Percentiles rank a stretch among this genome's conserved stretches.
Evolutionary conservation across 2,888 invertebrate genomes (phyloP).

Genomic region (Charanyca ferruginea): DNA sequence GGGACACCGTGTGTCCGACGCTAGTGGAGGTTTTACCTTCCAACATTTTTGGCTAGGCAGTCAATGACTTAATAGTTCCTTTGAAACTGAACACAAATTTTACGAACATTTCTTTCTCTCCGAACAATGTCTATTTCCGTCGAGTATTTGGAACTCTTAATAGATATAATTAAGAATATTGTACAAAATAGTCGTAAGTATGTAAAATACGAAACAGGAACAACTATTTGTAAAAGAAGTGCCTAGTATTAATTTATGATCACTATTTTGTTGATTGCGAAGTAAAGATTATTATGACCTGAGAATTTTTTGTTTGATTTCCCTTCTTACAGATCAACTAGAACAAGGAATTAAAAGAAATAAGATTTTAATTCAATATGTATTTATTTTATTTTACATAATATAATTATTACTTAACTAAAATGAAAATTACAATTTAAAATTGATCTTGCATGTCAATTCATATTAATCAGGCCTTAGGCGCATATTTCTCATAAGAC

Average conservation of each 20-base stretch:
- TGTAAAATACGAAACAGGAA: constrained; percentile 66
- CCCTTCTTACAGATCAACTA: constrained; percentile 5
- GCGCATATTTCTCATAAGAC: constrained; percentile 95
- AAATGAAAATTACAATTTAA: constrained; percentile 5
- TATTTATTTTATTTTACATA: constrained; percentile 49
- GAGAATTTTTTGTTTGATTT: constrained; percentile 61
- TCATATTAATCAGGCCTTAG: constrained; percentile 89
- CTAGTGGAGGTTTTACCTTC: no score
- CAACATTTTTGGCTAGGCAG: no score
- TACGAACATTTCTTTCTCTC: constrained; percentile 1
- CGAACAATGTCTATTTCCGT: constrained; percentile 27
- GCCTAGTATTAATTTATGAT: constrained; percentile 78
- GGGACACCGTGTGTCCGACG: no score
- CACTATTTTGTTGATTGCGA: constrained; percentile 79
- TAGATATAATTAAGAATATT: constrained; percentile 62
- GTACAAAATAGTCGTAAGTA: constrained; percentile 68
- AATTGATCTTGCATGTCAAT: constrained; percentile 21
- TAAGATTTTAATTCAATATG: constrained; percentile 6
- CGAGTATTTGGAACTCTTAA: constrained; percentile 44
- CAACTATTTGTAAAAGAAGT: constrained; percentile 60
- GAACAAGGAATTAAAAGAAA: constrained; percentile 19
- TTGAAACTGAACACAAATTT: neutral
- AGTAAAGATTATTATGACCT: constrained; percentile 76
- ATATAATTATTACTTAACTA: neutral
- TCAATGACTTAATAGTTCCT: constrained; percentile 20